A percentile compares a stretch with the other conserved stretches of the same genome.
phyloP scores from a whole-genome alignment of 2,797 vertebrate genomes.

The Gymnocypris eckloni region DNA sequence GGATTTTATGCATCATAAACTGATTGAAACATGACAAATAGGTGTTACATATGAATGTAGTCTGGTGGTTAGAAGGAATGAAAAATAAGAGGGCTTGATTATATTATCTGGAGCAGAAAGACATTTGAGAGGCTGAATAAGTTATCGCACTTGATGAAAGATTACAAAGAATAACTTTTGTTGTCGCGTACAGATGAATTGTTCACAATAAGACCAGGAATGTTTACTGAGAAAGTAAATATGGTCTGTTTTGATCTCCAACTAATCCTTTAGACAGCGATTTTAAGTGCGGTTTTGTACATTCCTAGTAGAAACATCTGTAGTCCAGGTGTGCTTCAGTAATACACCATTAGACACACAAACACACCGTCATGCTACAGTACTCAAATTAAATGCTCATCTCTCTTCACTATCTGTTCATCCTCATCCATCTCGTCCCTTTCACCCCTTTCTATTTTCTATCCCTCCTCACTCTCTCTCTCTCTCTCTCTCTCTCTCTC shows the following conservation, averaged over 20 bases:
- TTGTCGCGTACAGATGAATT: not conserved
- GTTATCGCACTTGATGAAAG: not conserved
- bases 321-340: constrained; percentile 35
- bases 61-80: not conserved
- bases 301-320: not conserved
- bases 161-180: not conserved
- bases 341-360: constrained; percentile 31
- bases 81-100: not conserved
- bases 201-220: not conserved
- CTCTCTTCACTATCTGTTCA: constrained; percentile 44
- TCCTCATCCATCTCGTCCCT: constrained; percentile 18
- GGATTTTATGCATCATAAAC: not conserved
- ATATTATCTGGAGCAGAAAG: not conserved
- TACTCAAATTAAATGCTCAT: constrained; percentile 11
- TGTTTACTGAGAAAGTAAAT: constrained; percentile 13
- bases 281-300: not conserved
- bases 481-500: too few species aligned
- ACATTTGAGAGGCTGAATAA: not conserved
- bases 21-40: not conserved
- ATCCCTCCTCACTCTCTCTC: too few species aligned
- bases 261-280: not conserved
- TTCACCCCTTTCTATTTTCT: too few species aligned
- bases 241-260: not conserved
- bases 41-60: not conserved
- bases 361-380: constrained; percentile 34